Base-by-base conservation (phyloP, 2,888 invertebrate genomes). In the Euplexia lucipara region DNA sequence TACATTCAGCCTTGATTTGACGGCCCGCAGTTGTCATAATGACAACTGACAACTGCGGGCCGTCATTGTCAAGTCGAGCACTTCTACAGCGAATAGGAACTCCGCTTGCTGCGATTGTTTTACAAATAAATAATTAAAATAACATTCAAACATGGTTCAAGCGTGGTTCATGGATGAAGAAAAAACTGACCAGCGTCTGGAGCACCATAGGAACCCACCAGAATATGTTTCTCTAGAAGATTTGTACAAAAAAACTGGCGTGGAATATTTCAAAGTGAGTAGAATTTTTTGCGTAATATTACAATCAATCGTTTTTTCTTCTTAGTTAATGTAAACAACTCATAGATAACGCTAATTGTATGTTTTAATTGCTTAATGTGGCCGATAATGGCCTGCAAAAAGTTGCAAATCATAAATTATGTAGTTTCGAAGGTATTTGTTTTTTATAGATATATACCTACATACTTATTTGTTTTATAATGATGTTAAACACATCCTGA, bases 251-350 rank as follows among this genome's bases (percentile, higher is more conserved):
- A 92, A 95, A 86, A 97, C 98, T 34, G 98, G 99, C n/a, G 98
- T 99, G 10, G 97, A 98, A 92, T 98, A 98, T 92, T 98, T 97
- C 91, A 95, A 97, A 94, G 99, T 98, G 96, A 93, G 92, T 89
- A 67, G 0, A 52, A 14, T 4, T 14, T 47, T 59, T 45, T 49
- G 51, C 69, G 47, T 63, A 49, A 16, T 53, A 37, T 44, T 51
- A 42, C 60, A 82, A 79, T 70, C 79, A 39, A 3, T 41, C 16
- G 16, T 48, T 64, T 72, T 71, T 26, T 66, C 47, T 49, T 7
- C 63, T 22, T 44, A n/a, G n/a, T n/a, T 7, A 44, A 16, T 53
- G n/a, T 26, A 60, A n/a, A 37, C 32, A 12, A 49, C 12, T 42
- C 1, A 14, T 10, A 34, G 73, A 74, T 74, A 73, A 66, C 10